phyloP scores from a whole-genome alignment of 2,888 invertebrate genomes.

The Pseudococcus viburni region DNA sequence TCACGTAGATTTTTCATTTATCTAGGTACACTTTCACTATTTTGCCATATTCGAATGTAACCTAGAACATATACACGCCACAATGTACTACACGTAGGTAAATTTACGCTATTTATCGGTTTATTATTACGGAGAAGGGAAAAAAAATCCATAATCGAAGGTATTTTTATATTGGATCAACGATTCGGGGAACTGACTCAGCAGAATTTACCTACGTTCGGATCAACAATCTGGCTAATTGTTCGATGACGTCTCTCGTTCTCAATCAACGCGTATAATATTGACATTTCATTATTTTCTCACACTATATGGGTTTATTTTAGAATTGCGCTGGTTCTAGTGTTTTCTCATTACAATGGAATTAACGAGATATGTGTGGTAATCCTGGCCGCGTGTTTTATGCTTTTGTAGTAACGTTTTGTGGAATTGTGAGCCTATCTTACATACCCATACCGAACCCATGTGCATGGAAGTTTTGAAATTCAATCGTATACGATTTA shows the following conservation, averaged over 20 bases:
- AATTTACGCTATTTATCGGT: slow-evolving; percentile 6
- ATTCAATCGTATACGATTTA: neutral
- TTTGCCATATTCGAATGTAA: slow-evolving; percentile 56
- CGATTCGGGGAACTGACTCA: slow-evolving; percentile 7
- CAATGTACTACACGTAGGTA: neutral
- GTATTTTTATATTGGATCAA: slow-evolving; percentile 18
- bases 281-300: slow-evolving; percentile 14
- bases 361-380: neutral
- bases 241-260: neutral
- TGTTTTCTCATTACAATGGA: slow-evolving; percentile 11
- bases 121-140: neutral
- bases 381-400: neutral
- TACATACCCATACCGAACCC: too few relatives aligned
- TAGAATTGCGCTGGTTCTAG: neutral
- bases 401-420: neutral
- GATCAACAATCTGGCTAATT: neutral
- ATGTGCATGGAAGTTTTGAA: slow-evolving; percentile 8
- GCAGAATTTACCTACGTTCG: neutral
- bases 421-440: neutral
- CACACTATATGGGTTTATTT: neutral
- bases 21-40: slow-evolving; percentile 48
- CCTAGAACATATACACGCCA: slow-evolving; percentile 33
- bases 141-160: neutral
- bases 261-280: neutral
- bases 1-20: slow-evolving; percentile 59